phyloP scores from a whole-genome alignment of 2,797 vertebrate genomes.

The Argentina silus region DNA sequence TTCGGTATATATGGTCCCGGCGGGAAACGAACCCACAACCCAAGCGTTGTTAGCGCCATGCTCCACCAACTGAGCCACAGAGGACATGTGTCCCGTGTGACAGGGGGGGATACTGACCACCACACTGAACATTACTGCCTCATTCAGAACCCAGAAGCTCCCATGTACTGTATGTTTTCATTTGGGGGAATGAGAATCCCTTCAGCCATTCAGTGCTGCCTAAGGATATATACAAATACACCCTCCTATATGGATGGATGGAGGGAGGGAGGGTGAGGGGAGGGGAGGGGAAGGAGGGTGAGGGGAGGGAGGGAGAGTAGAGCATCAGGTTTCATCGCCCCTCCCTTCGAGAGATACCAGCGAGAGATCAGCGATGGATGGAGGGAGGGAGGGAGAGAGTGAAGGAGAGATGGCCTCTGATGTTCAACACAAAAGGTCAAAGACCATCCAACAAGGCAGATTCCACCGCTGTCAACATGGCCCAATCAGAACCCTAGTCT shows the following conservation, averaged over 20 bases:
- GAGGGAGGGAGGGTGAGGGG: constrained; percentile 19
- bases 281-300: too few species aligned
- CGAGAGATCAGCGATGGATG: constrained; percentile 24
- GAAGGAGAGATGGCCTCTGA: constrained; percentile 24
- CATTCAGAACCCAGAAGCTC: too few species aligned
- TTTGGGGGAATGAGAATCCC: too few species aligned
- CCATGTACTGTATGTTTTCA: too few species aligned
- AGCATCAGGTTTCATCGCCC: constrained; percentile 5
- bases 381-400: constrained; percentile 19
- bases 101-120: too few species aligned
- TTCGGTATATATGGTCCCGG: too few species aligned
- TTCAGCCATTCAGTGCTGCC: constrained; percentile 21
- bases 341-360: not conserved
- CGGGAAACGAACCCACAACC: too few species aligned
- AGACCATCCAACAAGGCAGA: constrained; percentile 5
- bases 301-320: not conserved
- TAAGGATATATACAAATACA: constrained; percentile 10
- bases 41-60: too few species aligned
- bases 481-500: constrained; percentile 40
- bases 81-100: too few species aligned
- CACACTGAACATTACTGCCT: too few species aligned
- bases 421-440: constrained; percentile 9
- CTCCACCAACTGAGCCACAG: too few species aligned
- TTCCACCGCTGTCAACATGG: not conserved
- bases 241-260: constrained; percentile 32